Evolutionary conservation across 1,140 invertebrate species (phyloP), one percentile per base, ranked within the genome.

Genomic region (Fopius arisanus): DNA sequence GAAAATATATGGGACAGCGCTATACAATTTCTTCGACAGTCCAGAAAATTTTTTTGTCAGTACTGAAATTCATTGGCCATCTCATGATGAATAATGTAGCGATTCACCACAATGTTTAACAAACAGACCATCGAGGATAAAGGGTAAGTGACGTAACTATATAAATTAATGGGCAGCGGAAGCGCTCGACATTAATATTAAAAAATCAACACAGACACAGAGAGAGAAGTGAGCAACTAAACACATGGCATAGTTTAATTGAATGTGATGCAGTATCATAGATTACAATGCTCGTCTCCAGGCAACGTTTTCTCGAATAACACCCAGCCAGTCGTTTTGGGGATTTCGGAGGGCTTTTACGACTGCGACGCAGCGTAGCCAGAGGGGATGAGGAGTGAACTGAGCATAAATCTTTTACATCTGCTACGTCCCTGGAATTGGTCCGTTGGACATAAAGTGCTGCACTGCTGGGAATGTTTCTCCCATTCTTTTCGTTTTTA

Each of bases 391-490:
- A 72, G 29, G 63, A 73, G 74, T 51, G 54, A 78, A 74, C 71
- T 75, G 66, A 68, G 67, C 67, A 74, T 78, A 78, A 78, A 78
- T 78, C 72, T 76, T 77, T 77, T 78, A 76, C 77, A 74, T 72
- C 68, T 63, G 73, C 71, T 71, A 63, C 71, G 70, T 48, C 63
- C 31, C 59, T 70, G 67, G 70, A 76, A 68, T 72, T 76, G 51
- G 67, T 75, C 59, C 65, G 54, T 67, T 51, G 65, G 67, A 66
- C 69, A 67, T 71, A 63, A 75, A 75, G 70, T 40, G 74, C 40
- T 43, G 23, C 23, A 43, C 67, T 48, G 40, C 68, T 54, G 63
- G 19, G 43, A 66, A 65, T 31, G 21, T 71, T 71, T 75, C 21
- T 70, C 67, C 48, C 37, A 59, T 68, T 54, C 28, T 54, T 43